Percentiles rank a stretch among this genome's conserved stretches.
These are phyloP conservation scores for Apocrypta bakeri DNA, from an alignment of 1,140 invertebrate species.

Conservation along the genomic window DNA sequence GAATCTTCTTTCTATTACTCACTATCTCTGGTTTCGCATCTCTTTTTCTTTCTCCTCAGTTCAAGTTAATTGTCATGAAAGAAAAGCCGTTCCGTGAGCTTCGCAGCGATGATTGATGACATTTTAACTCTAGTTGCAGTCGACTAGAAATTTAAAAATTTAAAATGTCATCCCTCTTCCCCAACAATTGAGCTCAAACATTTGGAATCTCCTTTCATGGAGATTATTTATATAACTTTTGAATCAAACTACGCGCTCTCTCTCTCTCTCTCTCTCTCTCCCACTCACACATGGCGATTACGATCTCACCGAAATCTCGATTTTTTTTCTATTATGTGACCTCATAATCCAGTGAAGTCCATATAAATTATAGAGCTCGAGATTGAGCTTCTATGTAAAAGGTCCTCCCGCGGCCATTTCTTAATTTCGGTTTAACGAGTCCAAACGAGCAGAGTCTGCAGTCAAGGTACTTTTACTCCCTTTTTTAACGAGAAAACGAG, in stretches of 20 bases:
- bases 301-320: neutral
- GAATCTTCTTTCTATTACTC: neutral
- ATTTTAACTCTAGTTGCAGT: neutral
- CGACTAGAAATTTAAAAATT: conserved; percentile 14
- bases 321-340: neutral
- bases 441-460: neutral
- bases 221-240: neutral
- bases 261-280: neutral
- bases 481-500: neutral
- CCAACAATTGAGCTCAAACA: neutral
- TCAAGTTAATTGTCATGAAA: neutral
- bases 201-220: neutral
- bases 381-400: neutral
- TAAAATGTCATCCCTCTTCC: neutral
- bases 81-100: neutral
- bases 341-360: neutral
- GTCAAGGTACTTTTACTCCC: neutral
- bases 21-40: neutral
- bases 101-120: neutral
- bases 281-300: neutral
- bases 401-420: neutral
- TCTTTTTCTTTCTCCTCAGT: neutral
- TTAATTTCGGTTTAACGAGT: conserved; percentile 14
- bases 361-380: conserved; percentile 1
- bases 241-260: neutral